A percentile compares a stretch with the other conserved stretches of the same genome.
Evolutionary conservation across 2,888 invertebrate species (phyloP).

Genomic region (Cataglyphis albicans): DNA sequence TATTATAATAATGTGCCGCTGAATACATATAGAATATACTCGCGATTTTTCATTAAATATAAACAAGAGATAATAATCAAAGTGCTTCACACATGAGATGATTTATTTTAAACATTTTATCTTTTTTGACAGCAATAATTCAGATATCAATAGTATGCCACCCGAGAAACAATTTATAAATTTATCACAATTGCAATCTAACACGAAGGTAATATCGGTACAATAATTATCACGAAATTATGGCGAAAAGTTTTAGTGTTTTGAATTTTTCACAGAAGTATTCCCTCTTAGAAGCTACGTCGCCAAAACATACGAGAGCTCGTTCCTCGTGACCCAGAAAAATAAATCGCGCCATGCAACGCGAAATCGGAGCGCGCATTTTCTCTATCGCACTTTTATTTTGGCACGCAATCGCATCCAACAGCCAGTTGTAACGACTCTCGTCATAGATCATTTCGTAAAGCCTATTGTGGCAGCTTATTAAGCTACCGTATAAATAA

Average conservation of each 20-base stretch:
- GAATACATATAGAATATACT: neutral
- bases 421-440: conserved; percentile 5
- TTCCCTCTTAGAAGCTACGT: neutral
- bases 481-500: conserved; percentile 22
- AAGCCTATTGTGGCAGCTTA: neutral
- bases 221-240: neutral
- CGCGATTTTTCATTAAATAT: neutral
- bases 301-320: conserved; percentile 55
- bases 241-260: neutral
- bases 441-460: conserved; percentile 8
- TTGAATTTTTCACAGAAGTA: conserved; percentile 38
- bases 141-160: neutral
- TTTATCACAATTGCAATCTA: neutral
- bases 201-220: neutral
- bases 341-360: conserved; percentile 54
- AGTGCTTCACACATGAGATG: neutral
- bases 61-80: neutral
- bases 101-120: neutral
- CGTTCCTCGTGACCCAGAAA: conserved; percentile 62
- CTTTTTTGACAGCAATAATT: neutral
- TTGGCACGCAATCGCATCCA: conserved; percentile 20
- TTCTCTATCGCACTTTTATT: conserved; percentile 41
- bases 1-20: neutral
- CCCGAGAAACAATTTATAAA: neutral
- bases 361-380: conserved; percentile 25